Evolutionary conservation across 1,140 invertebrate genomes (phyloP).

Genomic region (Cydia amplana): DNA sequence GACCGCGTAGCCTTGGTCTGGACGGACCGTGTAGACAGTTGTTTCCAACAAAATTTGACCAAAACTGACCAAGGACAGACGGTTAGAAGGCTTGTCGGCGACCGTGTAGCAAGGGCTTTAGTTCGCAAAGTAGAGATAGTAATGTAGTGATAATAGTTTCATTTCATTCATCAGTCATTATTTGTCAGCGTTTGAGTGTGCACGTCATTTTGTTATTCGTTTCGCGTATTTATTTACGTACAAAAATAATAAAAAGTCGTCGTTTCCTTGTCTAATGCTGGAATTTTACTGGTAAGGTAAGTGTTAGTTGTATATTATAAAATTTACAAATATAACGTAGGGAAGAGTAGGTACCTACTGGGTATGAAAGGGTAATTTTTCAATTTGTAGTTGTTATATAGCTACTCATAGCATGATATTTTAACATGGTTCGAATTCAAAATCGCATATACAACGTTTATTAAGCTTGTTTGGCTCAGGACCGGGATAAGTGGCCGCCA

Average conservation of each 20-base stretch:
- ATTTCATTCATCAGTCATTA: neutral
- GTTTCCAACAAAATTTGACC: too few species aligned
- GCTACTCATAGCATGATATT: neutral
- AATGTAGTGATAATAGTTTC: too few species aligned
- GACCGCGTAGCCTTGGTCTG: too few species aligned
- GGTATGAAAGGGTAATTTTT: neutral
- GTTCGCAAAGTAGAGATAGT: too few species aligned
- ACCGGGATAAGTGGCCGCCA: too few species aligned
- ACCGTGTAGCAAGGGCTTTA: too few species aligned
- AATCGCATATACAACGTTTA: neutral
- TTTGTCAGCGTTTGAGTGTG: neutral
- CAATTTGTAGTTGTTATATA: slow-evolving; percentile 5
- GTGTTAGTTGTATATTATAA: neutral
- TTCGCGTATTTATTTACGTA: slow-evolving; percentile 28
- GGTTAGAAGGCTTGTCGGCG: too few species aligned
- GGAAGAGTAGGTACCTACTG: too few species aligned
- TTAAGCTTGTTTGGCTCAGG: too few species aligned
- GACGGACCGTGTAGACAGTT: too few species aligned
- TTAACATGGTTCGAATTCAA: neutral
- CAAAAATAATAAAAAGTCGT: neutral
- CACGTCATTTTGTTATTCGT: neutral
- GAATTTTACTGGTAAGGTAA: neutral
- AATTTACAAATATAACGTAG: neutral
- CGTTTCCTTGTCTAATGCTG: neutral
- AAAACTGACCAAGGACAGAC: too few species aligned